Percentiles rank a stretch among this genome's conserved stretches.
phyloP scores from a whole-genome alignment of 2,113 vertebrate species.

The Eubucco bourcierii region DNA sequence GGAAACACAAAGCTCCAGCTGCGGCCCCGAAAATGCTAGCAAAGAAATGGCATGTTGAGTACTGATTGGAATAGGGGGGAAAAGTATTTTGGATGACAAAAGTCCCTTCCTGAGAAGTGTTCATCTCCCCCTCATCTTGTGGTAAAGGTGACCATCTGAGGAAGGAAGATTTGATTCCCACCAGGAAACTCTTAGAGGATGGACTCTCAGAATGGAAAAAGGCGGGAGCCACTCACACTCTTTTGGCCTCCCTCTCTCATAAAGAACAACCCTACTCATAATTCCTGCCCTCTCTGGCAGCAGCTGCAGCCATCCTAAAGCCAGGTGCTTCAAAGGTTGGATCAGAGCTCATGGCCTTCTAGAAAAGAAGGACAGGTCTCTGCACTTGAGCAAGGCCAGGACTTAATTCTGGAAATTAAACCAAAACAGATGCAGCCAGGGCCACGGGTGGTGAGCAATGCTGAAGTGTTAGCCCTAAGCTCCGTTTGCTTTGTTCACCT shows the following conservation, averaged over 20 bases:
- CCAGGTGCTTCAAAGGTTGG: not conserved
- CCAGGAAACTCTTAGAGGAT: not conserved
- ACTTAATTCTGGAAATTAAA: not conserved
- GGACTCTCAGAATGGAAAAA: not conserved
- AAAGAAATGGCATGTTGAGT: not conserved
- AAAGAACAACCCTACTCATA: not conserved
- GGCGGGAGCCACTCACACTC: not conserved
- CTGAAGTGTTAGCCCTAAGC: not conserved
- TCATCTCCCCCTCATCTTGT: not conserved
- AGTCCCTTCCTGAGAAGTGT: not conserved
- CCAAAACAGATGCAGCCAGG: not conserved
- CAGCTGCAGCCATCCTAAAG: not conserved
- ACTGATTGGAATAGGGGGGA: not conserved
- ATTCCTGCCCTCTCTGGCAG: not conserved
- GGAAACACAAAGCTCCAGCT: not conserved
- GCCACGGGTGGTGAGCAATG: fast-evolving
- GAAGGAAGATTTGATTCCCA: not conserved
- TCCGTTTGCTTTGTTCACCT: not conserved
- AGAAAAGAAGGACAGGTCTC: not conserved
- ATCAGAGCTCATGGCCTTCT: not conserved
- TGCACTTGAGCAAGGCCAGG: not conserved
- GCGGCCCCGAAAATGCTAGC: not conserved
- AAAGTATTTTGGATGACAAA: not conserved
- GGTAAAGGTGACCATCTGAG: not conserved
- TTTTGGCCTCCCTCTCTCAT: not conserved